phyloP scores from a whole-genome alignment of 2,113 vertebrate species.

The Apodemus speciosus region DNA sequence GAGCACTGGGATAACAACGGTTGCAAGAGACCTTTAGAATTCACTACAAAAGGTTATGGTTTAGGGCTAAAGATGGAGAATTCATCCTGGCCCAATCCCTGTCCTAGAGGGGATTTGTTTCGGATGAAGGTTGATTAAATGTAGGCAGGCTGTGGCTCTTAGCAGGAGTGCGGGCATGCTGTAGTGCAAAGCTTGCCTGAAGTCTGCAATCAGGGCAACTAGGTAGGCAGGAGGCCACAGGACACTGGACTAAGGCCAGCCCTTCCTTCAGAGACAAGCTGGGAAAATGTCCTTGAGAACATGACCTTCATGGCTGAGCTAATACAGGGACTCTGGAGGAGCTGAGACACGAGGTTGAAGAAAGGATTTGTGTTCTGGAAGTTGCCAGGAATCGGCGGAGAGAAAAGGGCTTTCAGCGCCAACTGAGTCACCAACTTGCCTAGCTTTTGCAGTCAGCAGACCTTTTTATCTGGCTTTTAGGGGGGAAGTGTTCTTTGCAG shows the following conservation, averaged over 20 bases:
- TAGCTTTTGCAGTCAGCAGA: neutral
- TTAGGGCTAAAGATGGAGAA: constrained; percentile 36
- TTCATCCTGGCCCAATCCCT: neutral
- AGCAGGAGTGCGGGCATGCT: neutral
- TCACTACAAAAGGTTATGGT: constrained; percentile 6
- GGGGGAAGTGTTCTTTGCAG: neutral
- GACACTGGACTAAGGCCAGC: neutral
- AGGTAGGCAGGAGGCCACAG: neutral
- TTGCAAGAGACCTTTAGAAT: constrained; percentile 14
- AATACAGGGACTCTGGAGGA: neutral
- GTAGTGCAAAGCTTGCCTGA: neutral
- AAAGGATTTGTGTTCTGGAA: neutral
- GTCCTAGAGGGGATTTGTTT: constrained; percentile 28
- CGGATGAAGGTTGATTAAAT: neutral
- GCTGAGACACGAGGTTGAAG: neutral
- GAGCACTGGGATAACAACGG: neutral
- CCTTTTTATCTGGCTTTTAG: neutral
- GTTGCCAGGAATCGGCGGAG: neutral
- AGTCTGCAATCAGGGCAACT: neutral
- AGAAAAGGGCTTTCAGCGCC: neutral
- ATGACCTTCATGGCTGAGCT: neutral
- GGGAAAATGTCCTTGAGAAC: constrained; percentile 9
- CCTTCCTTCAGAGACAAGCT: neutral
- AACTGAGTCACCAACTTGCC: neutral
- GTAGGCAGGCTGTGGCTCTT: neutral